Evolutionary conservation across 2,797 vertebrate genomes (phyloP), one percentile per base, ranked within the genome.

Genomic region (Melopsittacus undulatus): DNA sequence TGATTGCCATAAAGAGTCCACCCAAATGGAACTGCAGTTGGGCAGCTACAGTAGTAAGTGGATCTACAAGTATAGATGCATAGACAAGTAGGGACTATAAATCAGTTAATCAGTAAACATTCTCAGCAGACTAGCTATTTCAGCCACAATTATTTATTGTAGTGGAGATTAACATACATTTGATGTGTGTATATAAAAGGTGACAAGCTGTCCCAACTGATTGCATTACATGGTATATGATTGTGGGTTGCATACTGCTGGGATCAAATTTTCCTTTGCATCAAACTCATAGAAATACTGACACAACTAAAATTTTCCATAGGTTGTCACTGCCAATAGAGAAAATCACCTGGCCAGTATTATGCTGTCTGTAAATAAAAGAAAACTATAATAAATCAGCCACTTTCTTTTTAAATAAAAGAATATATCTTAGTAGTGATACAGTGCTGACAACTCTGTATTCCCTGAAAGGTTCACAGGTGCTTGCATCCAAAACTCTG

Each of bases 81-180:
- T 27, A 81, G 85, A 83, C 36, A 81, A 62, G 11, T 30, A 17
- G 32, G 56, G 59, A 72, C 29, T 54, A 42, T 63, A 87, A 89
- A 91, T 83, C 52, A 91, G 49, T 63, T 87, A 89, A 91, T 83
- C 52, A 91, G 49, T 9, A 66, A 88, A 83, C 43, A 22, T 51
- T 89, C 46, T 92, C 52, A 56, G 42, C 21, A 54, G 81, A 87
- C 40, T 29, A 69, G 48, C 22, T 63, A 61, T 87, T 94, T 84
- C 67, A 93, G 40, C 27, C 52, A 85, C 52, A 56, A 59, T 80
- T 93, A 85, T 92, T 97, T 95, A 49, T 54, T 75, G 27, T 78
- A 77, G 42, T 66, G 62, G 73, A 61, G 49, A 80, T 85, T 83
- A 72, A 40, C 36, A 45, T 46, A 20, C 2, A 43, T 82, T 67